These are phyloP conservation scores for Hycleus cichorii DNA, from an alignment of 1,140 invertebrate species.

Conservation along the genomic window DNA sequence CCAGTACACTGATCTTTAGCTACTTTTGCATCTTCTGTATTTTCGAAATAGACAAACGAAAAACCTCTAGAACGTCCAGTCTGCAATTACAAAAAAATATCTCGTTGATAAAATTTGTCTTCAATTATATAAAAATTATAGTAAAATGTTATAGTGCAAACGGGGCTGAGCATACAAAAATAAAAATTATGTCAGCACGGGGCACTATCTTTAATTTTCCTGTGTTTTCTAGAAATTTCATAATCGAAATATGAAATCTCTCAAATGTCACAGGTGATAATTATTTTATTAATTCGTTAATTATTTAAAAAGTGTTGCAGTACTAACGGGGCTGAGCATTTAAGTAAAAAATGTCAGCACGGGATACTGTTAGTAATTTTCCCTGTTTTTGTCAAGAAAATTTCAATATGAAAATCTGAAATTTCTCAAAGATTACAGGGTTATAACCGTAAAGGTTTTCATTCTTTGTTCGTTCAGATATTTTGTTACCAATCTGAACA, in stretches of 20 bases:
- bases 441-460: too few relatives aligned
- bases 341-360: too few relatives aligned
- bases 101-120: too few relatives aligned
- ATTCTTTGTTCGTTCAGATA: too few relatives aligned
- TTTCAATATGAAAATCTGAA: too few relatives aligned
- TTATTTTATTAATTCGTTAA: too few relatives aligned
- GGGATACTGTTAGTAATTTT: too few relatives aligned
- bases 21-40: conserved; percentile 80
- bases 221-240: conserved; percentile 16
- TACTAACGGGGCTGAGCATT: too few relatives aligned
- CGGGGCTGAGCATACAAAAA: conserved; percentile 16
- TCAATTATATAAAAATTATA: not conserved
- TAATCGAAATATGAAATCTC: not conserved
- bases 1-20: conserved; percentile 92
- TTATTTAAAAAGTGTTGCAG: too few relatives aligned
- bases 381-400: too few relatives aligned
- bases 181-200: conserved; percentile 17
- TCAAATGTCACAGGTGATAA: conserved; percentile 3
- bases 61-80: conserved; percentile 91
- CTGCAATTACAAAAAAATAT: conserved; percentile 41
- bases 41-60: conserved; percentile 94
- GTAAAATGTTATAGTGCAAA: conserved; percentile 12
- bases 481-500: too few relatives aligned
- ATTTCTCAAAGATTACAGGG: too few relatives aligned
- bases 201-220: conserved; percentile 18